Evolutionary conservation across 2,113 vertebrate genomes (phyloP), one percentile per base, ranked within the genome.

Genomic region (Spea bombifrons): DNA sequence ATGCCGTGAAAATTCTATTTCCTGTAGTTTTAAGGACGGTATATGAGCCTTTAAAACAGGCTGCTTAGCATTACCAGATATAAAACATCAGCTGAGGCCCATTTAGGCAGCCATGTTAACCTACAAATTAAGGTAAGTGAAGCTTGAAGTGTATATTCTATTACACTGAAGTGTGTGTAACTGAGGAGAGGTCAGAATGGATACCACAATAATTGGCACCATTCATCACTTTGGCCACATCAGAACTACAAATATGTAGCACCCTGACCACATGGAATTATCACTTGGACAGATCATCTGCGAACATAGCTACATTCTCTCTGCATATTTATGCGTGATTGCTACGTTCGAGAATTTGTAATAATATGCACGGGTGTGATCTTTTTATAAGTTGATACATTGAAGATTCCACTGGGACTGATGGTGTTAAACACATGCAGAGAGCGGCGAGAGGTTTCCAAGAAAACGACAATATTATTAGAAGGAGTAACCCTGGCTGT

Each of bases 401-500:
- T 61, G 15, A 46, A 10, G 45, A 71, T 71, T 78, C 76, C 48
- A 52, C 61, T 78, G 76, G 76, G 68, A 65, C n/a, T 45, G 61
- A 72, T 72, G 69, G 76, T 63, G 59, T 78, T 78, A 78, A 78
- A 65, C 67, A 72, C 68, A 72, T 66, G 76, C 17, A 68, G 17
- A 57, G 52, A 44, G 43, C 63, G 73, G 63, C 17, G 43, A 49
- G 71, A 64, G 44, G 78, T 74, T 80, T 80, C 78, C 78, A 80
- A 80, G 78, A 80, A 80, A 80, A 67, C 15, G 2, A 65, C 45
- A 67, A 80, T 80, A 74, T 74, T 74, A 74, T 80, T 80, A 80
- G 76, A 66, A 72, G 65, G 72, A 74, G 71, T 67, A 74, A 73
- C 64, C 17, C 52, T 59, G 71, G 47, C 64, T 55, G 70, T 73